Base-by-base conservation (phyloP, 1,140 invertebrate genomes). In the Onthophagus taurus region DNA sequence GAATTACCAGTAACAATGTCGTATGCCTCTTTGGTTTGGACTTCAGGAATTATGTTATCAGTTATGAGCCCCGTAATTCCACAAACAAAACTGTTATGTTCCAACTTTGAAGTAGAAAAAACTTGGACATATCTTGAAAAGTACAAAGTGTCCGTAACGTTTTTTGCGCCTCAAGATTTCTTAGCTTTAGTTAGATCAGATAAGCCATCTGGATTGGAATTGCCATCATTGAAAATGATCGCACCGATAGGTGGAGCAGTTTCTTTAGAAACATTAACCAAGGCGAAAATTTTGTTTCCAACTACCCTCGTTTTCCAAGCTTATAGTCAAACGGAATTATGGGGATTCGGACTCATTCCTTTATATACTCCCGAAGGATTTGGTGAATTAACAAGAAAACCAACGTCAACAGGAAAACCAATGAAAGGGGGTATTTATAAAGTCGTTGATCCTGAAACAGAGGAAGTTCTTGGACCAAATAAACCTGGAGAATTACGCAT, bases 401-500 rank as follows among this genome's bases (percentile, higher is more conserved):
- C 31, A 17, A 11, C 31, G 8, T 14, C n/a, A 3, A 18, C 7
- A 9, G 31, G 31, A 9, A 34, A 34, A 17, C 31, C 31, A 11
- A 6, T 34, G 9, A 9, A 34, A 34, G 31, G 31, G 11, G 17
- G 17, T 17, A 9, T 3, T 6, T 34, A 34, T 17, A 34, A 34
- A 18, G 31, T 56, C 18, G 45, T 56, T 14, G 45, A 56, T 43
- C 12, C 42, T 21, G 47, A 46, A 3, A 48, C 51, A 0, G 35
- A 48, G 16, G 19, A 50, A 39, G 17, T 50, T 4, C n/a, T 53
- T 9, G 49, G 49, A 3, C 45, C 51, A 4, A 46, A 54, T 26
- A 21, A 50, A 36, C 16, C 38, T 31, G 52, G 54, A 11, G 54
- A 53, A 48, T 42, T 56, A 20, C 37, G 41, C 1, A 14, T 48